These are phyloP conservation scores for Hyperoplus lanceolatus DNA, from an alignment of 2,797 vertebrate species.

Conservation along the genomic window DNA sequence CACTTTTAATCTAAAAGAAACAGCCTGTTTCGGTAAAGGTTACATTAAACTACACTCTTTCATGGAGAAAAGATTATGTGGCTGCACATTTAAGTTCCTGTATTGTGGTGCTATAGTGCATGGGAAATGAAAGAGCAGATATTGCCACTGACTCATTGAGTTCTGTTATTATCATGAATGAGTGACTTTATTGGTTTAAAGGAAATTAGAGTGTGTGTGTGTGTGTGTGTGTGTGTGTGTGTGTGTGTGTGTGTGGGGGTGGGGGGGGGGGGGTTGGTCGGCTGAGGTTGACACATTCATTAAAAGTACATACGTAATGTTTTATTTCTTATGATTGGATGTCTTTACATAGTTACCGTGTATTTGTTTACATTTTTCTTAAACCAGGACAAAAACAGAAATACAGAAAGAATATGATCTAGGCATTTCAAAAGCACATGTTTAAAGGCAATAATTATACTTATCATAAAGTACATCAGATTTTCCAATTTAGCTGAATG, in stretches of 20 bases:
- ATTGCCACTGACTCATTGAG: not conserved
- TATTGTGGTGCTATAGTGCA: not conserved
- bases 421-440: not conserved
- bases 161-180: not conserved
- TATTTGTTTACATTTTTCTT: not conserved
- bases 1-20: not conserved
- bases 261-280: not conserved
- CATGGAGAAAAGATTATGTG: not conserved
- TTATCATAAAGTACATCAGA: not conserved
- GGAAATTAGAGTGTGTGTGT: not conserved
- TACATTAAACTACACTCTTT: not conserved
- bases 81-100: not conserved
- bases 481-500: not conserved
- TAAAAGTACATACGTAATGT: not conserved
- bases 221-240: too few species aligned
- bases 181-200: constrained; percentile 4
- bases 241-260: too few species aligned
- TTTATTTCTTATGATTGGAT: not conserved
- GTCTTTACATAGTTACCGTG: not conserved
- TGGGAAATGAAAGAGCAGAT: not conserved
- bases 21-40: not conserved
- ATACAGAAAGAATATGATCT: not conserved
- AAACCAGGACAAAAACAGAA: not conserved
- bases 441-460: not conserved
- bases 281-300: not conserved